phyloP scores from a whole-genome alignment of 2,113 vertebrate species.

The Lipophrys pholis region DNA sequence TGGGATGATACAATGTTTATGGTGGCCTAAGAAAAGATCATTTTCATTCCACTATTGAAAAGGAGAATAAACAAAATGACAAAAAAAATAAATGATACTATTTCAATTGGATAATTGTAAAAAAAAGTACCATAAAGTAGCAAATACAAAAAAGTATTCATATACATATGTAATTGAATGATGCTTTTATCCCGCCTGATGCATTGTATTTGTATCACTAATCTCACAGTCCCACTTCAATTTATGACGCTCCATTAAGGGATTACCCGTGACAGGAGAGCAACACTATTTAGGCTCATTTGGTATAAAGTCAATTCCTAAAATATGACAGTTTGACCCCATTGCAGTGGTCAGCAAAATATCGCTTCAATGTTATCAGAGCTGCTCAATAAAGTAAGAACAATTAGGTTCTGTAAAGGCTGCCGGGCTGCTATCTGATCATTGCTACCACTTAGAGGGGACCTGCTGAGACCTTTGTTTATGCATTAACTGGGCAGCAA shows the following conservation, averaged over 20 bases:
- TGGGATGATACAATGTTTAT: too few species aligned
- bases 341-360: conserved; percentile 25
- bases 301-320: neutral
- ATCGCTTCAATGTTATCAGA: conserved; percentile 22
- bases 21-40: too few species aligned
- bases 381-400: conserved; percentile 51
- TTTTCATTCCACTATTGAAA: too few species aligned
- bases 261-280: neutral
- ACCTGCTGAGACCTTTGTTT: conserved; percentile 75
- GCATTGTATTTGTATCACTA: too few species aligned
- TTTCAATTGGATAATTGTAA: too few species aligned
- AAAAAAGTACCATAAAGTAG: too few species aligned
- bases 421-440: conserved; percentile 72
- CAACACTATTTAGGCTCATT: conserved; percentile 6
- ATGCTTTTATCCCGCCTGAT: too few species aligned
- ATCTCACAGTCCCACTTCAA: neutral
- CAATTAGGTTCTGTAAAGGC: conserved; percentile 63
- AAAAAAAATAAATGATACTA: too few species aligned
- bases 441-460: conserved; percentile 69
- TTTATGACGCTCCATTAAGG: neutral
- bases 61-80: too few species aligned
- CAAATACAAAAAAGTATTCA: too few species aligned
- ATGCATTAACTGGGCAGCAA: conserved; percentile 75
- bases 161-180: too few species aligned
- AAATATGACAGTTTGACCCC: conserved; percentile 23